Conservation (phyloP, 2,797 vertebrate species). For the Urocyon cinereoargenteus region DNA sequence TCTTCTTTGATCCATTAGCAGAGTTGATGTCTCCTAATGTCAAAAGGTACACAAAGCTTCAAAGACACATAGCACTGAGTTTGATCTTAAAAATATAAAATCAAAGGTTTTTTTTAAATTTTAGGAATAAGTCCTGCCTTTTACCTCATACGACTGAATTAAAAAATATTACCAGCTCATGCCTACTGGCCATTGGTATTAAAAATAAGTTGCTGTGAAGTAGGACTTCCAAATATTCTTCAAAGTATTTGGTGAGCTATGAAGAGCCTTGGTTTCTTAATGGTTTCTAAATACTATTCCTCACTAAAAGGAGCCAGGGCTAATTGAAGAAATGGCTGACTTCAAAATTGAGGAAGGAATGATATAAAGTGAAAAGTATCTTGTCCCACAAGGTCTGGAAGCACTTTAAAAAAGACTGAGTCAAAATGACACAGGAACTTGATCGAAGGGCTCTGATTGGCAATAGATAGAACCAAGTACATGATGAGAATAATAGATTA, state of each 20-base stretch:
- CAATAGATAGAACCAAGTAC: not conserved
- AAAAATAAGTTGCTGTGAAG: not conserved
- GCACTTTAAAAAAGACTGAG: not conserved
- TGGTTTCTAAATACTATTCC: not conserved
- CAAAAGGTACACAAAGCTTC: conserved; percentile 52
- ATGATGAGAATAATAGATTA: not conserved
- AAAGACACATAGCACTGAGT: conserved; percentile 28
- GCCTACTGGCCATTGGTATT: not conserved
- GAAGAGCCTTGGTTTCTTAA: not conserved
- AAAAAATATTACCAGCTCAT: conserved; percentile 38
- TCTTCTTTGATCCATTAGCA: conserved; percentile 53
- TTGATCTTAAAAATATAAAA: conserved; percentile 62
- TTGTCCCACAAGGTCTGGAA: not conserved
- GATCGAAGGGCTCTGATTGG: not conserved
- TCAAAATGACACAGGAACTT: not conserved
- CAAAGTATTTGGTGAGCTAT: not conserved
- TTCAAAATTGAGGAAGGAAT: not conserved
- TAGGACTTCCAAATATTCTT: not conserved
- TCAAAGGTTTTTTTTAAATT: conserved; percentile 40
- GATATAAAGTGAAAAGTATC: not conserved
- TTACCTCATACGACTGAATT: not conserved
- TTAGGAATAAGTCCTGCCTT: conserved; percentile 14
- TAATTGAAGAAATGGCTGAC: not conserved
- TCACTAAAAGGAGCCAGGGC: not conserved
- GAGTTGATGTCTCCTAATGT: conserved; percentile 20